Percentiles rank a stretch among this genome's conserved stretches.
Conservation (phyloP, 2,113 vertebrate species). For the Neotragus moschatus region DNA sequence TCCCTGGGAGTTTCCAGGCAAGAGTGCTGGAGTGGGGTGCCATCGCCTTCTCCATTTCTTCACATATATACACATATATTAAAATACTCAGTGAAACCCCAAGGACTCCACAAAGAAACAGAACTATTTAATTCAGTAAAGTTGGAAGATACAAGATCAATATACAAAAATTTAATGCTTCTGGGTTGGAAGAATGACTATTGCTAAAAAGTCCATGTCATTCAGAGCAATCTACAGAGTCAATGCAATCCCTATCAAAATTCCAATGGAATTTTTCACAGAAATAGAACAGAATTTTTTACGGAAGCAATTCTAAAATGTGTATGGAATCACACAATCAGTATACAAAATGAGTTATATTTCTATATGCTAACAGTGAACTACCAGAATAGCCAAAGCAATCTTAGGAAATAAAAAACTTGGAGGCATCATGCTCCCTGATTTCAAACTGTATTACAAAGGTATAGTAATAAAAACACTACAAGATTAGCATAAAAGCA, state of each 20-base stretch:
- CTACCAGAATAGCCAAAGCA: not conserved
- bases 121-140: not conserved
- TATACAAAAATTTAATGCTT: not conserved
- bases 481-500: not conserved
- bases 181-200: not conserved
- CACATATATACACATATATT: not conserved
- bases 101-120: not conserved
- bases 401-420: not conserved
- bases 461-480: not conserved
- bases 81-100: not conserved
- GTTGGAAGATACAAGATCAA: not conserved
- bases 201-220: not conserved
- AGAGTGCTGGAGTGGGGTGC: too few relatives aligned
- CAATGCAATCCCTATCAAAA: not conserved
- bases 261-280: not conserved
- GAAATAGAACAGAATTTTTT: not conserved
- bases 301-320: not conserved
- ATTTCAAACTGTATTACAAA: not conserved
- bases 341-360: not conserved
- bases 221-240: not conserved
- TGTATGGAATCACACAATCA: not conserved
- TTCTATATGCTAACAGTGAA: not conserved
- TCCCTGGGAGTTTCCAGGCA: too few relatives aligned
- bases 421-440: not conserved
- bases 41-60: too few relatives aligned